A percentile compares a stretch with the other conserved stretches of the same genome.
phyloP scores from a whole-genome alignment of 2,113 vertebrate species.

The Chaetodon trifascialis region DNA sequence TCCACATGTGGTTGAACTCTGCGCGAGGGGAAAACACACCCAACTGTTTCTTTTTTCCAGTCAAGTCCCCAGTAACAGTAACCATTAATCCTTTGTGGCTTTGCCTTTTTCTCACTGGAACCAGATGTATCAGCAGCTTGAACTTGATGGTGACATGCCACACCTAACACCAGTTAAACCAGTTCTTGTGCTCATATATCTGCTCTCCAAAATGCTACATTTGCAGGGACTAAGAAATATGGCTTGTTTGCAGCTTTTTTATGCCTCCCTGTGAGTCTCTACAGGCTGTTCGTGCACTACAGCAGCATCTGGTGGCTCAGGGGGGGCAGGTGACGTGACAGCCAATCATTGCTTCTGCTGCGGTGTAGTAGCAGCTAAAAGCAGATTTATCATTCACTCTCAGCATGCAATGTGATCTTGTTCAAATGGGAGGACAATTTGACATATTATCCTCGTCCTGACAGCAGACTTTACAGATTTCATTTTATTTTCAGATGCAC shows the following conservation, averaged over 20 bases:
- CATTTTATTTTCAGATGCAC: slow-evolving; percentile 26
- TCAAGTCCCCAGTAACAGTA: not conserved
- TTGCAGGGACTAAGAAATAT: not conserved
- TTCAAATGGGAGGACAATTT: not conserved
- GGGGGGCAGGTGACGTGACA: slow-evolving; percentile 13
- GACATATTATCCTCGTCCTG: not conserved
- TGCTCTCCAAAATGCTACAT: not conserved
- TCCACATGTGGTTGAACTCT: slow-evolving; percentile 54
- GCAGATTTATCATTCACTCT: not conserved
- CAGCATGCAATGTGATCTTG: not conserved
- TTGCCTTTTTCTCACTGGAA: not conserved
- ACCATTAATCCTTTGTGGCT: not conserved
- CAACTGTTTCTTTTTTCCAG: not conserved
- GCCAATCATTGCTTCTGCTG: slow-evolving; percentile 6
- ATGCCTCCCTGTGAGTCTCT: slow-evolving; percentile 3
- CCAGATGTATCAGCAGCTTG: not conserved
- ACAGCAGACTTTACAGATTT: slow-evolving; percentile 10
- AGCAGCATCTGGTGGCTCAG: slow-evolving; percentile 73
- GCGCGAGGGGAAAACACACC: not conserved
- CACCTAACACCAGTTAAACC: not conserved
- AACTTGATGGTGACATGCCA: not conserved
- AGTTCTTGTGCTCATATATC: not conserved
- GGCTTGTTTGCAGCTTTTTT: slow-evolving; percentile 22
- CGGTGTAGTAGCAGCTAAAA: slow-evolving; percentile 4
- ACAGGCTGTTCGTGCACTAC: slow-evolving; percentile 28